Conservation (phyloP, 1,140 invertebrate species). For the Drosophila sp. region DNA sequence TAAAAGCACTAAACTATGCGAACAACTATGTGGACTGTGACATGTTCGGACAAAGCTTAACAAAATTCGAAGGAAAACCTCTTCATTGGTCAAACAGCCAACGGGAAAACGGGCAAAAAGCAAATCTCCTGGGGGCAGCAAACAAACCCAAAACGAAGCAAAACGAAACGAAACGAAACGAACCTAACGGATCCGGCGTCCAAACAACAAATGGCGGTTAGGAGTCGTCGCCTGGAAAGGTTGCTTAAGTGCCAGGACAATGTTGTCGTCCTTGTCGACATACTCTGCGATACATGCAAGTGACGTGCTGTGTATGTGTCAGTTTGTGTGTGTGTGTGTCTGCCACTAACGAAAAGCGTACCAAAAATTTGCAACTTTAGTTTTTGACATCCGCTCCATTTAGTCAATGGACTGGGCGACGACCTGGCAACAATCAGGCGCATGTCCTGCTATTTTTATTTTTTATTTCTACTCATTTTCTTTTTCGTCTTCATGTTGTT, state of each 20-base stretch:
- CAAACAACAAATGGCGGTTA: slow-evolving; percentile 75
- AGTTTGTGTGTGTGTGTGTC: slow-evolving; percentile 19
- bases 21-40: slow-evolving; percentile 30
- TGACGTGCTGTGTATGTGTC: slow-evolving; percentile 38
- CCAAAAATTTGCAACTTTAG: slow-evolving; percentile 73
- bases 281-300: slow-evolving; percentile 45
- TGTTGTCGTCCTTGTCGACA: slow-evolving; percentile 52
- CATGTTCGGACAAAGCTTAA: slow-evolving; percentile 17
- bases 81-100: slow-evolving; percentile 37
- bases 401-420: slow-evolving; percentile 70
- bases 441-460: slow-evolving; percentile 55
- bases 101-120: slow-evolving; percentile 49
- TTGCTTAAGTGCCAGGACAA: slow-evolving; percentile 51
- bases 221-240: slow-evolving; percentile 36
- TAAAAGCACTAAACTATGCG: slow-evolving; percentile 74
- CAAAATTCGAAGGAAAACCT: slow-evolving; percentile 46
- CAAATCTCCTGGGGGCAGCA: slow-evolving; percentile 52
- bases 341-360: slow-evolving; percentile 49
- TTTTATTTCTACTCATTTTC: not conserved
- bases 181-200: slow-evolving; percentile 63
- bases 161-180: slow-evolving; percentile 39
- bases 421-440: slow-evolving; percentile 79
- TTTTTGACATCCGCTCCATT: slow-evolving; percentile 82
- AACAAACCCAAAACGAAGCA: slow-evolving; percentile 35
- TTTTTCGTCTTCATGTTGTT: slow-evolving; percentile 11